Conservation (phyloP, 2,888 invertebrate species). For the Agriopis marginaria region DNA sequence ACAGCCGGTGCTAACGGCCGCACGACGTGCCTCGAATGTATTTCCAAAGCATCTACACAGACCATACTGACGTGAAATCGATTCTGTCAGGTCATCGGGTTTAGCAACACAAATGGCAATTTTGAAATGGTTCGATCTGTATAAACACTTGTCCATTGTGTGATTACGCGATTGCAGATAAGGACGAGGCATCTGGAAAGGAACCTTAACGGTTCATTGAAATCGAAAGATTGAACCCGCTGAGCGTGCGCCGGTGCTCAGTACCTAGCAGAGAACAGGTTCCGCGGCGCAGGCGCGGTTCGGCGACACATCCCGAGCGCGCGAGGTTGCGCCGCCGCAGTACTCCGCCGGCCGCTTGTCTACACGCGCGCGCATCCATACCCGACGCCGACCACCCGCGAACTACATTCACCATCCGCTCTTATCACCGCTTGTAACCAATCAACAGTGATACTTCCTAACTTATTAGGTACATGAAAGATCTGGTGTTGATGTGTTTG, state of each 20-base stretch:
- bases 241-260: conserved; percentile 67
- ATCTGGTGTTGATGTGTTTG: conserved; percentile 68
- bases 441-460: conserved; percentile 40
- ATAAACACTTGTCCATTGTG: conserved; percentile 47
- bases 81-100: conserved; percentile 40
- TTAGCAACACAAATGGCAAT: conserved; percentile 44
- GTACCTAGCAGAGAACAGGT: conserved; percentile 73
- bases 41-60: conserved; percentile 51
- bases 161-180: conserved; percentile 74
- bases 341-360: conserved; percentile 76
- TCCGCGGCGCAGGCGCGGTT: conserved; percentile 59
- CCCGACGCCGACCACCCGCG: conserved; percentile 56
- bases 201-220: conserved; percentile 84
- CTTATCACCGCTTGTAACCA: conserved; percentile 46
- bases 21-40: conserved; percentile 65
- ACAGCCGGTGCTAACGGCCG: conserved; percentile 63
- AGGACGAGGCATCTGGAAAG: conserved; percentile 69
- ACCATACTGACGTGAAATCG: conserved; percentile 35
- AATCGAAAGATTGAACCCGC: conserved; percentile 72
- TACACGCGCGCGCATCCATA: conserved; percentile 69
- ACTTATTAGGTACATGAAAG: conserved; percentile 35
- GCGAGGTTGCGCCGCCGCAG: conserved; percentile 74
- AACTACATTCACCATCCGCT: conserved; percentile 50
- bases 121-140: conserved; percentile 48
- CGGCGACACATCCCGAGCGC: conserved; percentile 75